Base-by-base conservation (phyloP, 2,888 invertebrate genomes). In the Mylabris sibirica region DNA sequence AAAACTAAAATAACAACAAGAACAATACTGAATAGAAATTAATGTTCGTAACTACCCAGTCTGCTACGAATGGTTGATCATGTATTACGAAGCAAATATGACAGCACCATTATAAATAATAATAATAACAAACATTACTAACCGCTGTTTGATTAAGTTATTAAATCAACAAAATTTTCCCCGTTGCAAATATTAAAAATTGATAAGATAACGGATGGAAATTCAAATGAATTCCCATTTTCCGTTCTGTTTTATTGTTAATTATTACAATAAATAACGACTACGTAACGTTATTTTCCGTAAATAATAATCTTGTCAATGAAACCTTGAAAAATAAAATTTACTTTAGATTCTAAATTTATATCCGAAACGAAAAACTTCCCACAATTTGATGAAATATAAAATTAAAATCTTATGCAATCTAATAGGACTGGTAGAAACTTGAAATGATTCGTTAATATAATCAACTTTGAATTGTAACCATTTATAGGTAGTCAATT, bases 41-140 rank as follows among this genome's bases (percentile, higher is more conserved):
- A n/a, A 60, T 49, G 64, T 49, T 41, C 57, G 14, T 17, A n/a
- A 30, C 30, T 30, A 30, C 30, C 8, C 30, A 22, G 9, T 53
- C 6, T 20, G 73, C 66, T 71, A 70, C 71, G 67, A 73, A 41
- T 71, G 73, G 70, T 53, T 70, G 73, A 62, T 63, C 73, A 70
- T 66, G 68, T 65, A 65, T 63, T 63, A 65, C 68, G 53, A 67
- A 60, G 63, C 65, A 68, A 71, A 65, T 67, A 71, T 69, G 49
- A 53, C 49, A 71, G 71, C 61, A 69, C 69, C 64, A 67, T 53
- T 67, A 68, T 38, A 59, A 34, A 30, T 30, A 30, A 30, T 30
- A 30, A 30, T 30, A 30, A 30, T 30, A 30, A 60, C 22, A 62
- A 62, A 49, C 65, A 60, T 63, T 62, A 63, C 64, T 49, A 24